phyloP scores from a whole-genome alignment of 2,113 vertebrate genomes.

The Pituophis catenifer region DNA sequence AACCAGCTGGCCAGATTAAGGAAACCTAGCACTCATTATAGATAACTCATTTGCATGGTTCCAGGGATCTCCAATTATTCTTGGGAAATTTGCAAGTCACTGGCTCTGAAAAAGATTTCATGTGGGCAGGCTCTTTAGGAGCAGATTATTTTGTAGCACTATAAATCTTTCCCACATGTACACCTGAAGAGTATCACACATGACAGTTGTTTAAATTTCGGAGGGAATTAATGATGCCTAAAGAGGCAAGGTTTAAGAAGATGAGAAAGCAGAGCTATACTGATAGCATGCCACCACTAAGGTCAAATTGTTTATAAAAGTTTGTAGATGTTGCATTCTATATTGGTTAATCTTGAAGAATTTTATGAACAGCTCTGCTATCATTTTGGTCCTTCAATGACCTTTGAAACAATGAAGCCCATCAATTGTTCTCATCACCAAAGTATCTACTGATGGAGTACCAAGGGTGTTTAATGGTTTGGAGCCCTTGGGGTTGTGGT shows the following conservation, averaged over 20 bases:
- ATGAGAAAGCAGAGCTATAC: slow-evolving; percentile 35
- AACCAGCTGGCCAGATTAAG: slow-evolving; percentile 75
- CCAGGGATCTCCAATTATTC: slow-evolving; percentile 76
- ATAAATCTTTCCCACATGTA: slow-evolving; percentile 82
- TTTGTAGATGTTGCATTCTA: slow-evolving; percentile 68
- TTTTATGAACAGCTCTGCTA: slow-evolving; percentile 65
- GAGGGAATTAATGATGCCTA: slow-evolving; percentile 79
- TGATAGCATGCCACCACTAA: slow-evolving; percentile 71
- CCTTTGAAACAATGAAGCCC: slow-evolving; percentile 29
- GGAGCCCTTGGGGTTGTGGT: slow-evolving; percentile 46
- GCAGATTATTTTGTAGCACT: slow-evolving; percentile 74
- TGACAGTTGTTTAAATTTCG: slow-evolving; percentile 85
- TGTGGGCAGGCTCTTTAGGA: slow-evolving; percentile 74
- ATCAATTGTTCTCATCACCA: slow-evolving; percentile 52
- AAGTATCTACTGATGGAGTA: slow-evolving; percentile 55
- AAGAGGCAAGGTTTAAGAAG: slow-evolving; percentile 75
- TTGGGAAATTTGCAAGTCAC: slow-evolving; percentile 67
- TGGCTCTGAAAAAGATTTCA: slow-evolving; percentile 67
- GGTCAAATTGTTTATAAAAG: slow-evolving; percentile 75
- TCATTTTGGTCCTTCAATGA: slow-evolving; percentile 67
- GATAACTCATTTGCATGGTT: slow-evolving; percentile 69
- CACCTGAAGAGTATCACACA: slow-evolving; percentile 78
- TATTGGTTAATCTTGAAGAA: slow-evolving; percentile 59
- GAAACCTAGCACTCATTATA: slow-evolving; percentile 66
- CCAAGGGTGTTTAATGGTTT: slow-evolving; percentile 60